phyloP scores from a whole-genome alignment of 2,888 invertebrate genomes.

The Uropetala carovei region DNA sequence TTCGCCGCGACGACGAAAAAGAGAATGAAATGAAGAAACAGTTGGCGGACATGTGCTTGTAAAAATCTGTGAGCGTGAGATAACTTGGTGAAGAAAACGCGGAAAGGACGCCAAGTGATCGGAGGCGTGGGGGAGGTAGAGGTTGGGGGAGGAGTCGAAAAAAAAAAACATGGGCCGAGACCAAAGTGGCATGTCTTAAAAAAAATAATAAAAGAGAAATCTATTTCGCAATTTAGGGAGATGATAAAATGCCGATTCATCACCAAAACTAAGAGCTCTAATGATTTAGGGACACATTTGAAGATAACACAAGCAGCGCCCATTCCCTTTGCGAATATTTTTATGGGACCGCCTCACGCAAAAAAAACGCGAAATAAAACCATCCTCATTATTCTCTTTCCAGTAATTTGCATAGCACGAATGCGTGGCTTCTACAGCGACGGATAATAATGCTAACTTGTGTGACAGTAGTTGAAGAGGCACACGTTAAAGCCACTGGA shows the following conservation, averaged over 20 bases:
- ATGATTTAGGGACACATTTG: neutral
- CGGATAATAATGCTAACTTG: neutral
- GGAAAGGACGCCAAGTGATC: neutral
- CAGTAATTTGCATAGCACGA: too few species aligned
- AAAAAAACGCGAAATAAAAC: neutral
- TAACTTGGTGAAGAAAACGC: neutral
- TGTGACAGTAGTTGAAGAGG: neutral
- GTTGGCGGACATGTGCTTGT: conserved; percentile 32
- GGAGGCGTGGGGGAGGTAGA: neutral
- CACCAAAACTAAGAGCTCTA: neutral
- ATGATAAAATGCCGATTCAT: neutral
- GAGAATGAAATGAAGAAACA: neutral
- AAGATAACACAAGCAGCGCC: neutral
- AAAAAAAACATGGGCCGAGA: neutral
- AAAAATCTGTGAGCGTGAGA: conserved; percentile 26
- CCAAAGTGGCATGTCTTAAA: neutral
- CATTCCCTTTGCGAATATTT: neutral
- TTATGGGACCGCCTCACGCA: neutral
- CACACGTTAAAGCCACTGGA: neutral
- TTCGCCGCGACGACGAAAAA: conserved; percentile 1
- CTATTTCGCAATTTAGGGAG: neutral
- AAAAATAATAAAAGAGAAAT: neutral
- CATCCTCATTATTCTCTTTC: neutral
- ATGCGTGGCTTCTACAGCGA: too few species aligned
- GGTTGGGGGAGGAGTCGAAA: neutral